Evolutionary conservation across 2,797 vertebrate species (phyloP), one percentile per base, ranked within the genome.

Genomic region (Heliangelus exortis): DNA sequence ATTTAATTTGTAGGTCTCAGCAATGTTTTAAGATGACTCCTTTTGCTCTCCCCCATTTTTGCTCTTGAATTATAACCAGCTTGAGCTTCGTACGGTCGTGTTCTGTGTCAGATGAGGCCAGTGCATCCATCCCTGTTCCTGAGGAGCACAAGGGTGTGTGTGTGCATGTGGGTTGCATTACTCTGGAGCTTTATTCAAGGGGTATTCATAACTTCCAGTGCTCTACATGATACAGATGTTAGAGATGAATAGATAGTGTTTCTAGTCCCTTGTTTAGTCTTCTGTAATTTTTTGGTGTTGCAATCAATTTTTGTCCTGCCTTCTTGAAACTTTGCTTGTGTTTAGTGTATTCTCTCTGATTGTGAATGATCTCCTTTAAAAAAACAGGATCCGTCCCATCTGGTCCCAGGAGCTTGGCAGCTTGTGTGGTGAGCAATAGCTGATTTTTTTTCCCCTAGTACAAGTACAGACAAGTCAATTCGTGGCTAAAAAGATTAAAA

Each of bases 401-500:
- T 94, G 92, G 36, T 92, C 83, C 59, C 55, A 59, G 80, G 63
- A 90, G 87, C 50, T 92, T 95, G 86, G 84, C 95, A 94, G 90
- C 84, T 93, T 91, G 84, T 0, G 3, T 72, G 73, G 62, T 5
- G 6, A 95, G 92, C 79, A 91, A 88, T 73, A 88, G 76, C 84
- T 79, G 79, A 20, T 33, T 76, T 82, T 51, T 74, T 74, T 41
- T 41, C 5, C 84, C 72, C 20, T 51, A 91, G 62, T 61, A 69
- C 45, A 90, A 71, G 87, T 79, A 88, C 45, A 88, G 93, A 88
- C 83, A 87, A 96, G 81, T 90, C 71, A 73, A 76, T 94, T 93
- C 63, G 92, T 69, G 85, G 91, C 93, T 96, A 89, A 95, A 96
- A 94, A 95, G 84, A 95, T 88, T 84, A 91, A 95, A 89, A 94